Conservation (phyloP, 1,140 invertebrate species). For the Drosophila chauvacae region DNA sequence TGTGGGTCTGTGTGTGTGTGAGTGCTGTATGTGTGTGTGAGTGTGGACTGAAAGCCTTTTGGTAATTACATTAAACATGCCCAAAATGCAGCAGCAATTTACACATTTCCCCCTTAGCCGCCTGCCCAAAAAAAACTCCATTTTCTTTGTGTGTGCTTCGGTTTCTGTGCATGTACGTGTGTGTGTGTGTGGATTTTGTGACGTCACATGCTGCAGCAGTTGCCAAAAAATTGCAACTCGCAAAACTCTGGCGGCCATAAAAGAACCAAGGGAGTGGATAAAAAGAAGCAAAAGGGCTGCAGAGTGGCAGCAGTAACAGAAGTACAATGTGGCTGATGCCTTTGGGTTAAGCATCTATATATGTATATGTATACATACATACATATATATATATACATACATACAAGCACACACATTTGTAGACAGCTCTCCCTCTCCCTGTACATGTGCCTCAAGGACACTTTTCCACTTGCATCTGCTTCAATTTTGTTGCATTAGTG, state of each 20-base stretch:
- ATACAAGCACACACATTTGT: neutral
- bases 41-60: conserved; percentile 77
- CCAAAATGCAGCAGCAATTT: conserved; percentile 81
- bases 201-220: conserved; percentile 61
- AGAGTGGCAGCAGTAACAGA: conserved; percentile 21
- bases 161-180: neutral
- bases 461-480: conserved; percentile 74
- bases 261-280: conserved; percentile 26
- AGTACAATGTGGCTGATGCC: conserved; percentile 51
- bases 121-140: conserved; percentile 20
- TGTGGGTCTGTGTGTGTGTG: conserved; percentile 10
- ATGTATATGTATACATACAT: conserved; percentile 15
- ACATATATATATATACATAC: neutral
- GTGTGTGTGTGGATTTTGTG: conserved; percentile 19
- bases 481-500: conserved; percentile 80
- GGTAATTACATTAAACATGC: conserved; percentile 83
- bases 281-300: neutral
- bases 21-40: conserved; percentile 24
- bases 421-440: neutral
- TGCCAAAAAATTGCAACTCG: conserved; percentile 58
- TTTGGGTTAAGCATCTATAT: conserved; percentile 63
- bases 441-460: conserved; percentile 68
- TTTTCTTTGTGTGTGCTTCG: conserved; percentile 11
- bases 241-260: conserved; percentile 73
- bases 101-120: conserved; percentile 55